Evolutionary conservation across 2,113 vertebrate species (phyloP).

Genomic region (Pithys albifrons): DNA sequence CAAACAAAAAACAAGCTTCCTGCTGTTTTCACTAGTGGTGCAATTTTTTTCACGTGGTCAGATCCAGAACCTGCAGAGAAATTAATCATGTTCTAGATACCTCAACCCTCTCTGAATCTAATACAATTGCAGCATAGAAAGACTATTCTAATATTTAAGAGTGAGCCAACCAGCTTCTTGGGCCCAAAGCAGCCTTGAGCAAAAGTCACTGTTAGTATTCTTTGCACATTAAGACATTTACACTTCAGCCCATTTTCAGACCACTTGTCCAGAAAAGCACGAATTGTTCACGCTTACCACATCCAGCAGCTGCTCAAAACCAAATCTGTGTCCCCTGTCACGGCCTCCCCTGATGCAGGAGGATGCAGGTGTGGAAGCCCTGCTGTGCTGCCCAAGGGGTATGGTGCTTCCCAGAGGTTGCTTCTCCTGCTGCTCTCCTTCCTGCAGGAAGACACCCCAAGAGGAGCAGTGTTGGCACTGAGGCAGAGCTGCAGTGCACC

Average conservation of each 20-base stretch:
- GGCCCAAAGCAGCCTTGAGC: not conserved
- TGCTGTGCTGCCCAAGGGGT: not conserved
- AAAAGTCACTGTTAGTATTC: not conserved
- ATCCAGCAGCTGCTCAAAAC: not conserved
- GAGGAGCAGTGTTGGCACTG: not conserved
- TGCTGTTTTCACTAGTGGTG: not conserved
- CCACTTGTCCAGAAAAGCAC: not conserved
- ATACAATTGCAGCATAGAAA: not conserved
- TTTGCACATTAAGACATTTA: not conserved
- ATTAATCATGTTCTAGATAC: not conserved
- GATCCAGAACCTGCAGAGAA: not conserved
- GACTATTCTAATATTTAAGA: not conserved
- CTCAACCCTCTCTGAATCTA: not conserved
- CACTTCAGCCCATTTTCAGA: not conserved
- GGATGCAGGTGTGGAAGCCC: not conserved
- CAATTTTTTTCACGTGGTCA: not conserved
- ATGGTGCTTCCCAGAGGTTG: not conserved
- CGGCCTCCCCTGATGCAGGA: rapidly evolving
- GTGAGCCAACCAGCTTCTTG: not conserved
- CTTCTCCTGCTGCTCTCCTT: not conserved
- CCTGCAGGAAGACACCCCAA: not conserved
- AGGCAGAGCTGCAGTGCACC: not conserved
- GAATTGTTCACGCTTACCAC: not conserved
- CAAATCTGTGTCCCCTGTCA: not conserved
- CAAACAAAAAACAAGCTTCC: not conserved